A percentile compares a stretch with the other conserved stretches of the same genome.
Conservation (phyloP, 2,113 vertebrate species). For the Microcebus tavaratra region DNA sequence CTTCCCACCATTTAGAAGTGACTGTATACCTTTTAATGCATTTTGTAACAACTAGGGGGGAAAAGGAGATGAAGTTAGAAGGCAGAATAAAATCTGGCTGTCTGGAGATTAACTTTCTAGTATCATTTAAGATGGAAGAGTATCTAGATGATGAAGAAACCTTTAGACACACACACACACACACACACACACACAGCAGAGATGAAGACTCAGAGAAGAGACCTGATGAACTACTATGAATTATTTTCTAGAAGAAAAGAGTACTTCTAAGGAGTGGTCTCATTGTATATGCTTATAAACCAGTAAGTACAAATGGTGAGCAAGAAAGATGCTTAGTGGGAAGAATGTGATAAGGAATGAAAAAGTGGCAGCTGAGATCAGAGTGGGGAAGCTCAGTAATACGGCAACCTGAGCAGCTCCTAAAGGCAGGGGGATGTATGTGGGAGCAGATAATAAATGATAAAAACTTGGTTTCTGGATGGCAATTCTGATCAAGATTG, state of each 20-base stretch:
- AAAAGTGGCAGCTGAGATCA: neutral
- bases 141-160: neutral
- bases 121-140: neutral
- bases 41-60: constrained; percentile 90
- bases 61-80: constrained; percentile 27
- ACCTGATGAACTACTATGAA: neutral
- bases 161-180: neutral
- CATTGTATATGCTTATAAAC: neutral
- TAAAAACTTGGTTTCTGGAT: neutral
- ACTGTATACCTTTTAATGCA: constrained; percentile 94
- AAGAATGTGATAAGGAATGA: neutral
- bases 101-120: neutral
- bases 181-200: neutral
- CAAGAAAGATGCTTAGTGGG: neutral
- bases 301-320: neutral
- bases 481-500: neutral
- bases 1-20: constrained; percentile 91
- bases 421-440: neutral
- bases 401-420: neutral
- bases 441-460: neutral
- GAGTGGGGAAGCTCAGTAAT: neutral
- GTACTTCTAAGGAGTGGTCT: neutral
- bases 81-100: neutral
- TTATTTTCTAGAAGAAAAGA: neutral
- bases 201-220: neutral